These are phyloP conservation scores for Pseudomyrmex sp. DNA, from an alignment of 1,140 invertebrate genomes.

Conservation along the genomic window DNA sequence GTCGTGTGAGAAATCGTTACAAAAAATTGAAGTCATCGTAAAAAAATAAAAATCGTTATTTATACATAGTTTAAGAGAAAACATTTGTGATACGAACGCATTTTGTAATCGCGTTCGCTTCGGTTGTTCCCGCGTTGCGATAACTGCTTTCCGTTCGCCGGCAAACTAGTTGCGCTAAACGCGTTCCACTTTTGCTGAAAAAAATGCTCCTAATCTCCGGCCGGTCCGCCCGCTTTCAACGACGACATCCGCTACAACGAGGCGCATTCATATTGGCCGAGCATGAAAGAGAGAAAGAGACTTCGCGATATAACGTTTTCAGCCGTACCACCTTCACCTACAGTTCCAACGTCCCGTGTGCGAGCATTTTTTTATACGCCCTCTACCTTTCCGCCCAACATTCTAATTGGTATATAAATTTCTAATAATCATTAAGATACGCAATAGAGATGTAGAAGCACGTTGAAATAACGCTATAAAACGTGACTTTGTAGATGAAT, in stretches of 20 bases:
- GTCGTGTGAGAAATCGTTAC: no score
- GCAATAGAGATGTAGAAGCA: no score
- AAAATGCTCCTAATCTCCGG: conserved; percentile 55
- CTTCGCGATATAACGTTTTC: conserved; percentile 1
- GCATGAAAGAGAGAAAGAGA: background rate
- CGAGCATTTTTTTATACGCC: no score
- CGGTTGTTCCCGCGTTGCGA: conserved; percentile 5
- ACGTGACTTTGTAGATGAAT: no score
- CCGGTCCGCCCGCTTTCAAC: conserved; percentile 32
- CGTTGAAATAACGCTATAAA: no score
- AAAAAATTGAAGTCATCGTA: no score
- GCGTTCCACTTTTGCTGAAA: conserved; percentile 35
- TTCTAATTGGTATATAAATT: no score
- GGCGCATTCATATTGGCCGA: conserved; percentile 7
- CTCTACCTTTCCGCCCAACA: no score
- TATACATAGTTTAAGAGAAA: background rate
- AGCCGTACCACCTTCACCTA: background rate
- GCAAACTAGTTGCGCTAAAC: conserved; percentile 20
- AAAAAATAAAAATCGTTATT: background rate
- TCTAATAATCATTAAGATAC: no score
- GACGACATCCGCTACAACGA: conserved; percentile 29
- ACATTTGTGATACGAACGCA: background rate
- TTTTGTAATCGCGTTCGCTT: conserved; percentile 12
- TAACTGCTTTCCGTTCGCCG: conserved; percentile 7
- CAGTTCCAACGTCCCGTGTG: no score